A percentile compares a stretch with the other conserved stretches of the same genome.
Conservation (phyloP, 2,888 invertebrate genomes). For the Flabesymbios commensalis region DNA sequence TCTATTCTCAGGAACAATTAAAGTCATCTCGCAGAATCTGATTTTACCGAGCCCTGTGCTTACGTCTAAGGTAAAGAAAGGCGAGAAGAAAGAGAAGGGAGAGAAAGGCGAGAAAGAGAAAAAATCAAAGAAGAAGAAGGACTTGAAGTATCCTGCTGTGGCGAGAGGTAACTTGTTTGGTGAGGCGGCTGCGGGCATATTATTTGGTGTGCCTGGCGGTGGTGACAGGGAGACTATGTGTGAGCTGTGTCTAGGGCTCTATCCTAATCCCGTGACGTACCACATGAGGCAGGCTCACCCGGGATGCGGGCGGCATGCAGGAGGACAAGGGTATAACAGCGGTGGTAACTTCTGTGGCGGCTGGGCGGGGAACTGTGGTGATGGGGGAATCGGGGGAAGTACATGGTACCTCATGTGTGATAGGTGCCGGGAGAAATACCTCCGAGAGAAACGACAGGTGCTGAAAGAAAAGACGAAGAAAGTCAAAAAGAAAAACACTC, state of each 20-base stretch:
- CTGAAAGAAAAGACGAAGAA: constrained; percentile 59
- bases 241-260: constrained; percentile 79
- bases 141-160: constrained; percentile 53
- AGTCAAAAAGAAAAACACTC: constrained; percentile 19
- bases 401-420: constrained; percentile 94
- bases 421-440: constrained; percentile 80
- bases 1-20: constrained; percentile 67
- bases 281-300: constrained; percentile 90
- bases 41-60: constrained; percentile 68
- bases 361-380: constrained; percentile 87
- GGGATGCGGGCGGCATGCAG: constrained; percentile 85
- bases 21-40: constrained; percentile 68
- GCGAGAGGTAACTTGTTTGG: constrained; percentile 49
- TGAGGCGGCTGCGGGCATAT: constrained; percentile 30
- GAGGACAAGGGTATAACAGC: constrained; percentile 90
- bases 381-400: constrained; percentile 75
- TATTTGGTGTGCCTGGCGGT: constrained; percentile 33
- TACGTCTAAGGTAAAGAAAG: constrained; percentile 34
- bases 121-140: constrained; percentile 63
- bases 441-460: constrained; percentile 59
- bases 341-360: constrained; percentile 84
- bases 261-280: constrained; percentile 77
- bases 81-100: constrained; percentile 46
- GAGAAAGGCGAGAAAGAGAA: constrained; percentile 43
- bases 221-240: constrained; percentile 67